Evolutionary conservation across 2,113 vertebrate species (phyloP), one percentile per base, ranked within the genome.

Genomic region (Brachionichthys hirsutus): DNA sequence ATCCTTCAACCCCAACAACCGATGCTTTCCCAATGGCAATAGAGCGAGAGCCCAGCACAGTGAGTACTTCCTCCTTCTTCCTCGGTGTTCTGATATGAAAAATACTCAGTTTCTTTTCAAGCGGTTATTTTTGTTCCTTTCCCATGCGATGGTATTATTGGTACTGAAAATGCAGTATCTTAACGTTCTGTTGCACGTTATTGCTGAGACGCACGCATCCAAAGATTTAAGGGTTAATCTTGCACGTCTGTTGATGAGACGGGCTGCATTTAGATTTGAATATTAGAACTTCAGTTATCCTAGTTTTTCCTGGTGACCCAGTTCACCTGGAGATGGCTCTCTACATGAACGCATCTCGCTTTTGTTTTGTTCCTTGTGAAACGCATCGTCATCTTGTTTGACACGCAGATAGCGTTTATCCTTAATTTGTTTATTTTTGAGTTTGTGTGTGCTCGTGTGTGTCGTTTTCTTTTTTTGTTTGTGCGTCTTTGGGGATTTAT

Each of bases 31-130:
- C 89, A 83, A 80, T 85, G 87, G 92, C 88, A 93, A 90, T 89
- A 98, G 95, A 98, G 74, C 93, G 95, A 90, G 95, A 98, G 68
- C 93, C 95, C 0, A 86, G 94, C 92, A 96, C 95, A 86, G 95
- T 98, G 94, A 96, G 95, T 96, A 94, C 84, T 75, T 68, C 61
- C 90, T 72, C 22, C 73, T 80, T 74, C 80, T 86, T 67, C 68
- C 47, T 40, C 44, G 17, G 53, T 16, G 70, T 30, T 70, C 15
- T 48, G 15, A 58, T 61, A 56, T 18, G 44, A n/a, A 35, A 52
- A 38, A 14, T 70, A 50, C 61, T 14, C 12, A n/a, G 36, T 9
- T 4, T 44, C 6, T 53, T 66, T 81, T 13, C n/a, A n/a, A n/a
- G n/a, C n/a, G n/a, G n/a, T n/a, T n/a, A n/a, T n/a, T n/a, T n/a